These are phyloP conservation scores for Drosophila greeni DNA, from an alignment of 2,888 invertebrate species.

Conservation along the genomic window DNA sequence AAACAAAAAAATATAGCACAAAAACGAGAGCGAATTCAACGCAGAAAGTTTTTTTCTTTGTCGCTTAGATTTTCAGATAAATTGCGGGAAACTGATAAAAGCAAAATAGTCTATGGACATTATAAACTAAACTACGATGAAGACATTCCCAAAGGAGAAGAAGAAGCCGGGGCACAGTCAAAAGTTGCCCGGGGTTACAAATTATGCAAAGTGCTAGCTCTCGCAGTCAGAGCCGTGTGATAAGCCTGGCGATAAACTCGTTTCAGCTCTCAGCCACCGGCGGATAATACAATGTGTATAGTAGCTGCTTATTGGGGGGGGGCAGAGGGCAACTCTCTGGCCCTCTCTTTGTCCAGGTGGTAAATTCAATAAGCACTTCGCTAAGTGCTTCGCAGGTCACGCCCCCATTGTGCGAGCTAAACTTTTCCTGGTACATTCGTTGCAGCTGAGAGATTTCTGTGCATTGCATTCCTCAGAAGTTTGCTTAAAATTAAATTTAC, in stretches of 20 bases:
- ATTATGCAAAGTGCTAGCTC: slow-evolving; percentile 58
- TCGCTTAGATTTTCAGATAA: slow-evolving; percentile 43
- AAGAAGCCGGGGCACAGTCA: slow-evolving; percentile 22
- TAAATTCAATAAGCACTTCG: slow-evolving; percentile 40
- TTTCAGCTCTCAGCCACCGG: slow-evolving; percentile 16
- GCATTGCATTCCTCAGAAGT: slow-evolving; percentile 25
- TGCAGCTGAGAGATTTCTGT: slow-evolving; percentile 26
- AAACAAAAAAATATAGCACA: neutral
- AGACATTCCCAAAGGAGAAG: slow-evolving; percentile 4
- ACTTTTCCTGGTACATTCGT: slow-evolving; percentile 11
- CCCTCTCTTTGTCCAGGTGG: slow-evolving; percentile 25
- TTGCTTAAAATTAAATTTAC: slow-evolving; percentile 58
- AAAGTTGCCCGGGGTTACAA: slow-evolving; percentile 52
- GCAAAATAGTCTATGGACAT: slow-evolving; percentile 27
- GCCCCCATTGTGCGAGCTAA: slow-evolving; percentile 25
- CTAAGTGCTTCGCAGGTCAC: slow-evolving; percentile 35
- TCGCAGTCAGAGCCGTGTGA: slow-evolving; percentile 16
- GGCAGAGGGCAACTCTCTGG: neutral
- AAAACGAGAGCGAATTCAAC: neutral
- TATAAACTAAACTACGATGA: slow-evolving; percentile 38
- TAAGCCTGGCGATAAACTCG: slow-evolving; percentile 37
- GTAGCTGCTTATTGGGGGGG: slow-evolving; percentile 13
- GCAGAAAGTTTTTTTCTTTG: slow-evolving; percentile 36
- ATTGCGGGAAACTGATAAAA: slow-evolving; percentile 33
- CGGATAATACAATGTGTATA: slow-evolving; percentile 4